These are phyloP conservation scores for Corythornis madagascariensis DNA, from an alignment of 2,113 vertebrate genomes.

Conservation along the genomic window DNA sequence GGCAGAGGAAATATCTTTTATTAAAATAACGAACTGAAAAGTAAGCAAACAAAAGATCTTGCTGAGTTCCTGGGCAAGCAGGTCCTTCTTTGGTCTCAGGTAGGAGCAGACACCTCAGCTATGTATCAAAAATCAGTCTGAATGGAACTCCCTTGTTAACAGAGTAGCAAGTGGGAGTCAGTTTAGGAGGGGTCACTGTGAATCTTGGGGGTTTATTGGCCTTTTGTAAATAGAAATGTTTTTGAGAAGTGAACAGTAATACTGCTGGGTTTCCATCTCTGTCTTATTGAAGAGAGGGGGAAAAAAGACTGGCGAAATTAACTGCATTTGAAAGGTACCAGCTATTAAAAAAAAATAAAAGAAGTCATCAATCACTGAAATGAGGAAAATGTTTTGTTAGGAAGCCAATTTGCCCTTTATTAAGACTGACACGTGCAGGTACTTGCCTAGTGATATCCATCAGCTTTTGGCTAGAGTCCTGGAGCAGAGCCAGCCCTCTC, in stretches of 20 bases:
- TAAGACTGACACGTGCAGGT: background rate
- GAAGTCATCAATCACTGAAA: constrained; percentile 13
- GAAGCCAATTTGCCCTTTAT: constrained; percentile 21
- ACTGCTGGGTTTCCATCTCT: background rate
- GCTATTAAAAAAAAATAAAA: background rate
- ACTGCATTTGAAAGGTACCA: constrained; percentile 15
- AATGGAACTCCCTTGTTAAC: background rate
- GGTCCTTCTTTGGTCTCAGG: background rate
- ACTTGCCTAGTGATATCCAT: background rate
- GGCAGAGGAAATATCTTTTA: background rate
- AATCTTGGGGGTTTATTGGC: background rate
- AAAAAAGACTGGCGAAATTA: background rate
- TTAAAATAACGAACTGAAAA: background rate
- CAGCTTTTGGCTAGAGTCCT: background rate
- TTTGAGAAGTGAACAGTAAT: background rate
- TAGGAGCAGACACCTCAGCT: background rate
- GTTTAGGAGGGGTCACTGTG: background rate
- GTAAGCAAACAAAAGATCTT: background rate
- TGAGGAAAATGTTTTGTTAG: background rate
- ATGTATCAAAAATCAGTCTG: background rate
- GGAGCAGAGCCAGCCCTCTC: background rate
- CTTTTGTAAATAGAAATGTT: background rate
- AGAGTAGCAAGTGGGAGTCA: background rate
- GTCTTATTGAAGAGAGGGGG: background rate
- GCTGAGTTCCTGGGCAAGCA: background rate